Evolutionary conservation across 1,140 invertebrate genomes (phyloP), one percentile per base, ranked within the genome.

Genomic region (Teleopsis dalmanni): DNA sequence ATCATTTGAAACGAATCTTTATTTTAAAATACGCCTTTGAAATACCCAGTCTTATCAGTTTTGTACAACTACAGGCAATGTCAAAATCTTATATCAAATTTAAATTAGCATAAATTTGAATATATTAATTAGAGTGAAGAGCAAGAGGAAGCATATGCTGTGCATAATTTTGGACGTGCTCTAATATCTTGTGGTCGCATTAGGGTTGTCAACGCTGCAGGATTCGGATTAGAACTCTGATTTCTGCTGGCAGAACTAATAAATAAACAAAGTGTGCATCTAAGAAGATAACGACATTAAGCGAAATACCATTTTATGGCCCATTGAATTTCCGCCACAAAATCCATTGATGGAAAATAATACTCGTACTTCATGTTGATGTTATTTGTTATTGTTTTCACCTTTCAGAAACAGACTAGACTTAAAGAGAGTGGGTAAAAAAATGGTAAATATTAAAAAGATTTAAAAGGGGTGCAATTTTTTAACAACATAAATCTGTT

Each of bases 261-360:
- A n/a, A 33, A 19, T 22, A 25, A 46, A 51, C 49, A 51, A 51
- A 36, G 22, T 19, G 44, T 46, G 44, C 44, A 46, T 46, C 44
- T 26, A 25, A 31, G 23, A n/a, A 46, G 42, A 51, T 51, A 51
- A 51, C 41, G 27, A 51, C 16, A 40, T 40, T 36, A 38, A 21
- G 33, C 31, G 7, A 31, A 37, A 54, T 35, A 36, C 52, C 44
- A 54, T 54, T 54, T 54, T 54, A 54, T 50, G 48, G 52, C 33
- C 52, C 48, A 54, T 54, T 54, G 52, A 54, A 50, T 54, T 19
- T 27, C n/a, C n/a, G n/a, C n/a, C n/a, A n/a, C n/a, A n/a, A n/a
- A n/a, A n/a, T n/a, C n/a, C n/a, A 37, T 47, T 47, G 44, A 47
- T 35, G 22, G 13, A 22, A 47, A 36, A 31, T 16, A 35, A 47